Evolutionary conservation across 1,140 invertebrate species (phyloP).

Genomic region (Drosophila jambulina): DNA sequence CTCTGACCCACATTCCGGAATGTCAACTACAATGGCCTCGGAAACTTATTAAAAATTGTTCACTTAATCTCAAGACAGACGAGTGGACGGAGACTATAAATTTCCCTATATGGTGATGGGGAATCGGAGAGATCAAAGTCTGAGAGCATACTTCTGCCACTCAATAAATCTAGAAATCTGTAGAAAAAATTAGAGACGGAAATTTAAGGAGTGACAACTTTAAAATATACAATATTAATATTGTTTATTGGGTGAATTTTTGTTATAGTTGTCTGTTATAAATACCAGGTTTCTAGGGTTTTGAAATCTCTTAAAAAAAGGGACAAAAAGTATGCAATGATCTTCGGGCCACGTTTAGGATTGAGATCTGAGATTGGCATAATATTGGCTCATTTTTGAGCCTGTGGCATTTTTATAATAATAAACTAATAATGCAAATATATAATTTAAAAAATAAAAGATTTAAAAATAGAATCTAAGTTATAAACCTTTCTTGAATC

Average conservation of each 20-base stretch:
- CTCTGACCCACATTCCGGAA: slow-evolving; percentile 22
- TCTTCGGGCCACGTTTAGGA: too few species aligned
- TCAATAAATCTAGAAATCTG: neutral
- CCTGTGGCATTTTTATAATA: too few species aligned
- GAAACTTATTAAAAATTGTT: slow-evolving; percentile 20
- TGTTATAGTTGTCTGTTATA: neutral
- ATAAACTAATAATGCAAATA: neutral
- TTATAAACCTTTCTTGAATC: too few species aligned
- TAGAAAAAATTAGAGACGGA: neutral
- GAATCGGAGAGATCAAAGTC: slow-evolving; percentile 2
- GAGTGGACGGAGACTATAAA: neutral
- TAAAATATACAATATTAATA: neutral
- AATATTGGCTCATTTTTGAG: too few species aligned
- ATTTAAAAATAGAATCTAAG: neutral
- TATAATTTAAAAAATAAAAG: neutral
- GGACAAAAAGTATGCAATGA: too few species aligned
- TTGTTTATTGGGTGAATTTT: neutral
- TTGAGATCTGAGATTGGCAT: too few species aligned
- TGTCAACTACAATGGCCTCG: slow-evolving; percentile 21
- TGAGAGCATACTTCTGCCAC: neutral
- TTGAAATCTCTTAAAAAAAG: neutral
- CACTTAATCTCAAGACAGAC: slow-evolving; percentile 2
- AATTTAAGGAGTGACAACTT: neutral
- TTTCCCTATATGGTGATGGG: neutral
- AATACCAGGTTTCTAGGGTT: too few species aligned